Conservation (phyloP, 1,140 invertebrate species). For the Papilio dardanus region DNA sequence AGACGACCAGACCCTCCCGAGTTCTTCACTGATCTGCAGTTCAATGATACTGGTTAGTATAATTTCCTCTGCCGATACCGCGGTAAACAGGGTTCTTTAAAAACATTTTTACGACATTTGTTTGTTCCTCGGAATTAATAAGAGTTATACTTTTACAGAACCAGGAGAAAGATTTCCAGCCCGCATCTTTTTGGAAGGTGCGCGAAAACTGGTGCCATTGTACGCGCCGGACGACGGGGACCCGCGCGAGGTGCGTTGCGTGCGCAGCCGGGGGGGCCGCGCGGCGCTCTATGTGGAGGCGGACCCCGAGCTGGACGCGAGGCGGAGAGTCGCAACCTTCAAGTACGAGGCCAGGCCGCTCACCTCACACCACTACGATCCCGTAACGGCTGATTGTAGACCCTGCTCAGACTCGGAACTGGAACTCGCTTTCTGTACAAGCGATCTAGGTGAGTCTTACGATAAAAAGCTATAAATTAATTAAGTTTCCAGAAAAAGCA, state of each 20-base stretch:
- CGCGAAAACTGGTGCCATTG: conserved; percentile 84
- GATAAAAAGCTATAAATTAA: too few relatives aligned
- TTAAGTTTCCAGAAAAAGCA: background rate
- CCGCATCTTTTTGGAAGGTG: conserved; percentile 88
- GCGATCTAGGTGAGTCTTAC: conserved; percentile 87
- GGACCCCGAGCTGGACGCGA: conserved; percentile 75
- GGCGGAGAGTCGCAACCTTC: conserved; percentile 83
- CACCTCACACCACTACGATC: conserved; percentile 79
- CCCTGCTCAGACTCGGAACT: conserved; percentile 90
- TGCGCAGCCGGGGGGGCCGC: conserved; percentile 86
- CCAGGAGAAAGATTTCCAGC: conserved; percentile 80
- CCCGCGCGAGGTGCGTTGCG: conserved; percentile 84
- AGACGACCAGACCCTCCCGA: conserved; percentile 71
- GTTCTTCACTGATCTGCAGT: conserved; percentile 59
- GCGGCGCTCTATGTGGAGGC: conserved; percentile 89
- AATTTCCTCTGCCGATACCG: too few relatives aligned
- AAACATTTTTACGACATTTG: too few relatives aligned
- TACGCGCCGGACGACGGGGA: conserved; percentile 85
- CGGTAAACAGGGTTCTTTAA: too few relatives aligned
- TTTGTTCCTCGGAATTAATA: background rate
- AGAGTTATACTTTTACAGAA: conserved; percentile 53
- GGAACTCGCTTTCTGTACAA: conserved; percentile 90
- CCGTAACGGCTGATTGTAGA: conserved; percentile 87
- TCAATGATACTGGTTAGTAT: conserved; percentile 66
- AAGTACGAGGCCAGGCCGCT: conserved; percentile 87